Conservation (phyloP, 2,797 vertebrate genomes). For the Sebastes paucispinis region DNA sequence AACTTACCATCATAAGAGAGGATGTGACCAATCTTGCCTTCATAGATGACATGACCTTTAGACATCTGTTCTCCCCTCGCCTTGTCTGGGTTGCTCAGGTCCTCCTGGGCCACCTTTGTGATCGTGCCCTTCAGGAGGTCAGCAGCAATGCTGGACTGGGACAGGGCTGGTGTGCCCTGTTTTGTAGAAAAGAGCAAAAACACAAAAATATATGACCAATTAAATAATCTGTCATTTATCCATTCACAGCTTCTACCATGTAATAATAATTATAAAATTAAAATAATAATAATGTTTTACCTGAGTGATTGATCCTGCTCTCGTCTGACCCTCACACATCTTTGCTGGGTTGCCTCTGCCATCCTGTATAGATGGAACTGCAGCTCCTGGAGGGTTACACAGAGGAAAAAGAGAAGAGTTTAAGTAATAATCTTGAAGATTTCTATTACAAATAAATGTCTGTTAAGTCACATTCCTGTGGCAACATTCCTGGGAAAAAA, state of each 20-base stretch:
- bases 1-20: constrained; percentile 86
- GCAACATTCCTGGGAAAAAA: background rate
- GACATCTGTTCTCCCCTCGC: constrained; percentile 88
- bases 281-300: constrained; percentile 63
- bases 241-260: background rate
- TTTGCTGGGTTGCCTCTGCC: constrained; percentile 89
- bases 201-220: background rate
- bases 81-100: constrained; percentile 89
- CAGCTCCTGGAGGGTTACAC: constrained; percentile 72
- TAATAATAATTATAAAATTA: too few species aligned
- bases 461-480: background rate
- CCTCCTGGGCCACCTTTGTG: constrained; percentile 90
- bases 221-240: background rate
- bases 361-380: constrained; percentile 86
- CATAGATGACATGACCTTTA: constrained; percentile 97
- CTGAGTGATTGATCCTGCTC: constrained; percentile 94
- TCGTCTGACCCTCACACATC: constrained; percentile 85
- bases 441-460: background rate
- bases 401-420: background rate
- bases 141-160: constrained; percentile 90
- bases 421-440: background rate
- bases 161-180: constrained; percentile 92
- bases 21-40: constrained; percentile 97
- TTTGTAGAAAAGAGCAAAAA: background rate
- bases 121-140: constrained; percentile 94